Conservation (phyloP, 2,797 vertebrate genomes). For the Philypnodon macrostomus region DNA sequence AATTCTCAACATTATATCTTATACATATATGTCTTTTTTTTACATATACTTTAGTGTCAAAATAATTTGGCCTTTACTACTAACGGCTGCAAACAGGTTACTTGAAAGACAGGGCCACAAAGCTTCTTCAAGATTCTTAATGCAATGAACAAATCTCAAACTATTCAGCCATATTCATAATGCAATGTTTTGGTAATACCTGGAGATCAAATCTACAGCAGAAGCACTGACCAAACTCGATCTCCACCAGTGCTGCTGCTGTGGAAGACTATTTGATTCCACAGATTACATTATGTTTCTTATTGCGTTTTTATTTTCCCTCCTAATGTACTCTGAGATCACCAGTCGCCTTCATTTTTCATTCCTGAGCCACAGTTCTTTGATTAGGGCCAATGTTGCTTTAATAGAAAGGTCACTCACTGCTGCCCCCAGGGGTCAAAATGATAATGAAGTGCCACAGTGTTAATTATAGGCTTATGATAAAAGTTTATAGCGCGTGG, state of each 20-base stretch:
- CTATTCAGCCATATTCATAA: slow-evolving; percentile 4
- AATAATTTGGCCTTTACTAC: too few relatives aligned
- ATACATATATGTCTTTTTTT: too few relatives aligned
- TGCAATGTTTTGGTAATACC: neutral
- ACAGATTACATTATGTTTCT: slow-evolving; percentile 23
- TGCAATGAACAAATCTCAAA: too few relatives aligned
- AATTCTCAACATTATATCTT: too few relatives aligned
- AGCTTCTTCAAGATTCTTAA: too few relatives aligned
- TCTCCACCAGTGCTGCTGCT: too few relatives aligned
- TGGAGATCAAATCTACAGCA: neutral
- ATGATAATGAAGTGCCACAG: slow-evolving; percentile 42
- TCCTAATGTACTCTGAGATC: slow-evolving; percentile 19
- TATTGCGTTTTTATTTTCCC: slow-evolving; percentile 19
- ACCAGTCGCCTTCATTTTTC: slow-evolving; percentile 21
- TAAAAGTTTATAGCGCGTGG: slow-evolving; percentile 33
- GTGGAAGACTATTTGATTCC: slow-evolving; percentile 10
- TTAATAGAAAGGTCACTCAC: slow-evolving; percentile 40
- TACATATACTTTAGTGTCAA: too few relatives aligned
- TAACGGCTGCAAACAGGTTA: too few relatives aligned
- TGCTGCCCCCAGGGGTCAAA: slow-evolving; percentile 27
- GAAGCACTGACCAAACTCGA: neutral
- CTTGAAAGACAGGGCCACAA: too few relatives aligned
- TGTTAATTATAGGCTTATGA: slow-evolving; percentile 43
- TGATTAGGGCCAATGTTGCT: slow-evolving; percentile 22
- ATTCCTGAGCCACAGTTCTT: slow-evolving; percentile 15